A percentile compares a stretch with the other conserved stretches of the same genome.
phyloP scores from a whole-genome alignment of 2,888 invertebrate species.

The Bimastos eiseni region DNA sequence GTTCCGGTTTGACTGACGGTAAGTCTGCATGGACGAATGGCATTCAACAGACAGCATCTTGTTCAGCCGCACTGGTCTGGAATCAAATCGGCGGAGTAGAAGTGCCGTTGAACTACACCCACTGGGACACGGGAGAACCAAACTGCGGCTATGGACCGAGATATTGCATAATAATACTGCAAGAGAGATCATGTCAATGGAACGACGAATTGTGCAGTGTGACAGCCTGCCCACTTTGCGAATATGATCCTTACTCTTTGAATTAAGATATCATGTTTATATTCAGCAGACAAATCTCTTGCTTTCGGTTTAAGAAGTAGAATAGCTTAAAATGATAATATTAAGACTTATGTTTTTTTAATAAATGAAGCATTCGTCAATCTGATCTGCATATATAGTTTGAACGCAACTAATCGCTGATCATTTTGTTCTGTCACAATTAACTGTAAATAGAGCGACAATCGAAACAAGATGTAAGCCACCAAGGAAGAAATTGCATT shows the following conservation, averaged over 20 bases:
- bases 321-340: not conserved
- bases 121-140: not conserved
- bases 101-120: not conserved
- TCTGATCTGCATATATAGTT: too few relatives aligned
- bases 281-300: not conserved
- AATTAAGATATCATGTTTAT: not conserved
- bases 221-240: not conserved
- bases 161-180: not conserved
- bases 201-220: not conserved
- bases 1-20: not conserved
- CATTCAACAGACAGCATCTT: not conserved
- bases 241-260: not conserved
- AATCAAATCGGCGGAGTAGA: not conserved
- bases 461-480: too few relatives aligned
- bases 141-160: not conserved
- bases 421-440: too few relatives aligned
- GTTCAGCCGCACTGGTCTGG: not conserved
- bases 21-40: not conserved
- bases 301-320: not conserved
- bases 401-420: too few relatives aligned
- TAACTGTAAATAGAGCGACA: too few relatives aligned
- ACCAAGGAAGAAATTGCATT: too few relatives aligned
- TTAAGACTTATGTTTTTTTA: not conserved
- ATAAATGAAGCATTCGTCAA: not conserved
- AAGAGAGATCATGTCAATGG: not conserved